Base-by-base conservation (phyloP, 30 jellyfish, hydroid and myxozoan genomes). In the Cassiopea xamachana region DNA sequence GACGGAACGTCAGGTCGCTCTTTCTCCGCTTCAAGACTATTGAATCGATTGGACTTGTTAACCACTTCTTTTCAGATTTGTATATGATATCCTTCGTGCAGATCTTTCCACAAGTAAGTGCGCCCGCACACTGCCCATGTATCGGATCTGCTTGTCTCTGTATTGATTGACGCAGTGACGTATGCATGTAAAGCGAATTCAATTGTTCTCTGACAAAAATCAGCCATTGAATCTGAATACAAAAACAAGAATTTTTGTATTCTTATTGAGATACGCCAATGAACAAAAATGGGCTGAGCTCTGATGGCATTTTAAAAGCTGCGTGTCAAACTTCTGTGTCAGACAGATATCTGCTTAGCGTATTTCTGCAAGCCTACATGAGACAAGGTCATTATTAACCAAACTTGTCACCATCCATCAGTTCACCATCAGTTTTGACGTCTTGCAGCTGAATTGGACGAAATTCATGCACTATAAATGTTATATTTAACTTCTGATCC, bases 101-200 rank as follows among this genome's bases (percentile, higher is more conserved):
- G 15, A 64, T 2, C 74, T 5, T 16, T 64, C 15, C 5, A 64
- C 19, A 27, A 64, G 8, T 5, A 64, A 27, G 43, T 64, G 74
- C 74, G 74, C 74, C 74, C 27, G 74, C 74, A 64, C 74, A 64
- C 74, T 27, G 27, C 15, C 74, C 64, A 10, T 55, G 39, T 55
- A 14, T 64, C 27, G 43, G 27, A 2, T 14, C 43, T 17, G 74
- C 15, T 5, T 14, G 27, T 64, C 74, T 4, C 74, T 4, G 74
- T 55, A 55, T 10, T 55, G 64, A 55, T 10, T 55, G 7, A 55
- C 64, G 64, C 12, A 55, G 12, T 27, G 74, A 9, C 27, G 43
- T 64, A 27, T 7, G 74, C 19, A 27, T 9, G 74, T 17, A 5
- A 4, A 64, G 74, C 27, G 15, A 14, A 16, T 64, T 64, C 6